Base-by-base conservation (phyloP, 2,888 invertebrate species). In the Ichneumoninae sp. region DNA sequence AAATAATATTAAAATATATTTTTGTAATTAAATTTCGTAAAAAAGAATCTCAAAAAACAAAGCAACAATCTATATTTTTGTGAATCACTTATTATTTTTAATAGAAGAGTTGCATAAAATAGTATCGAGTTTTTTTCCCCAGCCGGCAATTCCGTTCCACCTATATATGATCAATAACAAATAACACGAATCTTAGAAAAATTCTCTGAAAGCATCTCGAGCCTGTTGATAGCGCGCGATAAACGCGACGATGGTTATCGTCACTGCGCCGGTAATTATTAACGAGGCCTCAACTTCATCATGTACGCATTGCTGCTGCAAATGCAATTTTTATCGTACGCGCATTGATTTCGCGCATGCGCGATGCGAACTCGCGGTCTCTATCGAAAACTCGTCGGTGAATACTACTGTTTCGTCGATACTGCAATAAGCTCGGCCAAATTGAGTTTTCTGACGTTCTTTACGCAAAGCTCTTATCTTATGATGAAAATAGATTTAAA, bases 351-450 rank as follows among this genome's bases (percentile, higher is more conserved):
- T 79, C 47, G 80, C 82, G 84, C 84, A 80, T 36, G 84, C 80
- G 84, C 82, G 72, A 44, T 82, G 68, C 72, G 57, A 76, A 76
- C 62, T 82, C 76, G 82, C 80, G 82, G 76, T 77, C 72, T 69
- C 57, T 52, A 10, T 72, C 80, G 70, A 83, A 85, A 85, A 81
- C 77, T 83, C 69, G 54, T 36, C 36, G n/a, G 16, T 50, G 19
- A 26, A 44, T 62, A 26, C 36, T 62, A 26, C 36, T 52, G 47
- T 72, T 72, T 70, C 33, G 36, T 70, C 47, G 72, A 62, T 60
- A 62, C 30, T 33, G 22, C 54, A 8, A 66, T 40, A 36, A 66
- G 16, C 3, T 26, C 66, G 16, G 0, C n/a, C 44, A 54, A 22
- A 50, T 19, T 7, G 1, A 40, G 1, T 54, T 26, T 40, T 65